Percentiles rank a stretch among this genome's conserved stretches.
These are phyloP conservation scores for Abramis brama DNA, from an alignment of 2,113 vertebrate genomes.

Conservation along the genomic window DNA sequence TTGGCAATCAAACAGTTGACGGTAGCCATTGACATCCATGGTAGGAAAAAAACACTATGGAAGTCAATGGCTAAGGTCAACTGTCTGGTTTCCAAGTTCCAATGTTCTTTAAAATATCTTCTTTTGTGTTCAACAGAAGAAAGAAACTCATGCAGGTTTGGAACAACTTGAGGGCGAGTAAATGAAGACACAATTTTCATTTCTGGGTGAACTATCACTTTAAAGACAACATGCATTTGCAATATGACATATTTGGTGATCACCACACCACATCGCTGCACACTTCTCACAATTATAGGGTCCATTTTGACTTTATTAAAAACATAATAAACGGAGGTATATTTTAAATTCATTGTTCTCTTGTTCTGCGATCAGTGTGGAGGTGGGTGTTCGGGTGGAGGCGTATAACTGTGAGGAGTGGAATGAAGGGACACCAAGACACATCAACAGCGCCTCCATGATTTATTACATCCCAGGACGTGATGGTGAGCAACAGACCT, in stretches of 20 bases:
- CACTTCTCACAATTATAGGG: not conserved
- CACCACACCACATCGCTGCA: not conserved
- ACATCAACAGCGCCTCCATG: conserved; percentile 98
- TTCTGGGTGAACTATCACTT: no score
- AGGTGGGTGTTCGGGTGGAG: conserved; percentile 94
- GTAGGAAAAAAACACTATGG: no score
- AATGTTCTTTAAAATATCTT: no score
- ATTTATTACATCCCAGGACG: conserved; percentile 87
- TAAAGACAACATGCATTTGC: not conserved
- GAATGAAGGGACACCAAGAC: conserved; percentile 70
- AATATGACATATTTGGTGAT: not conserved
- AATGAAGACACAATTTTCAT: no score
- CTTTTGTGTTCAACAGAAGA: no score
- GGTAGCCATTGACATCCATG: no score
- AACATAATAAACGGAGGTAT: not conserved
- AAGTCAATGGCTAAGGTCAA: no score
- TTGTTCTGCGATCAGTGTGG: conserved; percentile 81
- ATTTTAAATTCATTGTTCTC: not conserved
- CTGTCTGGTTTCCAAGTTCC: no score
- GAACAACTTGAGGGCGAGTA: no score
- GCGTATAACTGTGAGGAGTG: conserved; percentile 83
- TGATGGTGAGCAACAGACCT: conserved; percentile 74
- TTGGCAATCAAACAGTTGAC: no score
- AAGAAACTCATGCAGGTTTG: no score
- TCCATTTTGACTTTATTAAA: no score